Base-by-base conservation (phyloP, 2,888 invertebrate species). In the Andrena marginata region DNA sequence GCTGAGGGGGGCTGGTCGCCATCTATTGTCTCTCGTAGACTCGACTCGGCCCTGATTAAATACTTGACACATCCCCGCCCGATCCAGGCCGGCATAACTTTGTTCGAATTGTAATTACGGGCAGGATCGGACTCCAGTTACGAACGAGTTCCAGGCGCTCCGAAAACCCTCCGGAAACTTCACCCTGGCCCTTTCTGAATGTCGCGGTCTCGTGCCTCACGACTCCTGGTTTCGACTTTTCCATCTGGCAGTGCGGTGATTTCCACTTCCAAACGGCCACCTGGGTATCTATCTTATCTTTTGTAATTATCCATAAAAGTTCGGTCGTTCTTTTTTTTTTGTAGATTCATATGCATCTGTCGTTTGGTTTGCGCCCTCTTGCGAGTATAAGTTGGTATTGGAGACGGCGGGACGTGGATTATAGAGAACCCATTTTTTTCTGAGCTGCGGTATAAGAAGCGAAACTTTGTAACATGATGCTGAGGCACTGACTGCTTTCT, bases 61-160 rank as follows among this genome's bases (percentile, higher is more conserved):
- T 93, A 93, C 93, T 93, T 92, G 93, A 93, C 93, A 93, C 93
- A 93, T 93, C 93, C 89, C 90, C 87, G 82, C 86, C 83, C 83
- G 87, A 83, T 86, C 87, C 80, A 85, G 82, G 75, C 87, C 89
- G 90, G 89, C 92, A 93, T 93, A 93, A 93, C 92, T 93, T 92
- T 91, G 92, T 92, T 92, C 92, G 92, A 93, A 93, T 93, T 91
- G 92, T 93, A 93, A 94, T 94, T 93, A 93, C 93, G 90, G 89
- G 82, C 77, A 85, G 90, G 89, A 92, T 91, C 90, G 91, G 90
- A 86, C 89, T 88, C 85, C 87, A 86, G 86, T 88, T 85, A 86
- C 84, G 84, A 89, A 90, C 85, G 90, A 87, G 87, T 87, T 89
- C 85, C 83, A 77, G 80, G 72, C 77, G 80, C 80, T 79, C 79